Base-by-base conservation (phyloP, 2,888 invertebrate genomes). In the Pelosia muscerda region DNA sequence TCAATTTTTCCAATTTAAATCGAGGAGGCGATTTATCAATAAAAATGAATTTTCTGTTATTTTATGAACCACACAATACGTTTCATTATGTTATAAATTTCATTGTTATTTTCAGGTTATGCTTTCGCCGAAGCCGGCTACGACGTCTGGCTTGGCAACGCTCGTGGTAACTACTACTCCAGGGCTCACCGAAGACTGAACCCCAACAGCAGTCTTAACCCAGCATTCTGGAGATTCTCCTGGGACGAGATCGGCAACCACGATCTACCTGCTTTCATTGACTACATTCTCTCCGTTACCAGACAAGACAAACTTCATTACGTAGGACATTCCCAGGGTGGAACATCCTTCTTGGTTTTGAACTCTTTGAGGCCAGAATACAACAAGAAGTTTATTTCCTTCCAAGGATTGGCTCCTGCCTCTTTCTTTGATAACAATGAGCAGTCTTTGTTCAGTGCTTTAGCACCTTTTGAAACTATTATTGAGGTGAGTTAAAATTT, bases 71-170 rank as follows among this genome's bases (percentile, higher is more conserved):
- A 31, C 9, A 31, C 9, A 31, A 15, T 38, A 15, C 4, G 15
- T 15, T 15, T 15, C 38, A 3, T 3, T 10, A 38, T 38, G 15
- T 4, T 38, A 15, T 15, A 13, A 57, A 19, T 28, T n/a, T 19
- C 2, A 31, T 28, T 22, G 10, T 55, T 54, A 31, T 68, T 74
- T 66, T 0, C 75, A 92, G 91, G 78, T 2, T 92, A 92, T 77
- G 68, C 93, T 9, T 86, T 97, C 10, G 95, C 96, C 4, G 96
- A 97, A 72, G 90, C 93, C 57, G 96, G 96, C 22, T 97, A 96
- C 79, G 97, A 97, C 77, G 96, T 97, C 0, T 98, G 98, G 98
- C 88, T 98, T 82, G 96, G 97, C 0, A 98, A 98, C 86, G 95
- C 96, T 22, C 95, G 98, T 1, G 98, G 98, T 2, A 97, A 96